A percentile compares a stretch with the other conserved stretches of the same genome.
Conservation (phyloP, 2,888 invertebrate genomes). For the Folsomia manolachei region DNA sequence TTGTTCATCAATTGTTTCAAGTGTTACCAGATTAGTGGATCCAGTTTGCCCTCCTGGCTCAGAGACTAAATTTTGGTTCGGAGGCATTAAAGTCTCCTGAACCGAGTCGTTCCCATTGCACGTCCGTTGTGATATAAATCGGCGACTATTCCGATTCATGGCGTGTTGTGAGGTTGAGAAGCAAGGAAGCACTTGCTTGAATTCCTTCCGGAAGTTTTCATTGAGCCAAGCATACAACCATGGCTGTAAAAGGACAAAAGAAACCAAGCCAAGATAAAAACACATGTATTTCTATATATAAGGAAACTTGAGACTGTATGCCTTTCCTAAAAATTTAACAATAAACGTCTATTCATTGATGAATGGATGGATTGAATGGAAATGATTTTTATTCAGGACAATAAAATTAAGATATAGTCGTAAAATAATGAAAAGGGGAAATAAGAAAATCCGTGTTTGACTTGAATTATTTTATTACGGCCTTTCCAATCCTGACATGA, state of each 20-base stretch:
- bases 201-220: constrained; percentile 88
- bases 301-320: not conserved
- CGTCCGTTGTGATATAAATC: constrained; percentile 62
- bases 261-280: constrained; percentile 59
- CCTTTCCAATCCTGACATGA: not conserved
- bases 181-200: constrained; percentile 71
- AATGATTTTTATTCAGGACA: not conserved
- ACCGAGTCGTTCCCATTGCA: constrained; percentile 74
- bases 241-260: not conserved
- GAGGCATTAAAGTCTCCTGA: constrained; percentile 63
- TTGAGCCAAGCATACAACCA: constrained; percentile 83
- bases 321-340: not conserved
- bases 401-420: no score
- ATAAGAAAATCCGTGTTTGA: no score
- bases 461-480: not conserved
- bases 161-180: constrained; percentile 52
- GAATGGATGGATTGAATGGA: not conserved
- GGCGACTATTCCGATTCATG: constrained; percentile 21
- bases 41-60: constrained; percentile 54
- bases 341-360: not conserved
- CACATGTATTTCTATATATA: constrained; percentile 71
- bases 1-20: constrained; percentile 48
- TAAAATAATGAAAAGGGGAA: no score
- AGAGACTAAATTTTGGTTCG: not conserved
- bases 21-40: constrained; percentile 25